Percentiles rank a stretch among this genome's conserved stretches.
Evolutionary conservation across 2,113 vertebrate genomes (phyloP).

Genomic region (Pseudolaguvia tuberculata): DNA sequence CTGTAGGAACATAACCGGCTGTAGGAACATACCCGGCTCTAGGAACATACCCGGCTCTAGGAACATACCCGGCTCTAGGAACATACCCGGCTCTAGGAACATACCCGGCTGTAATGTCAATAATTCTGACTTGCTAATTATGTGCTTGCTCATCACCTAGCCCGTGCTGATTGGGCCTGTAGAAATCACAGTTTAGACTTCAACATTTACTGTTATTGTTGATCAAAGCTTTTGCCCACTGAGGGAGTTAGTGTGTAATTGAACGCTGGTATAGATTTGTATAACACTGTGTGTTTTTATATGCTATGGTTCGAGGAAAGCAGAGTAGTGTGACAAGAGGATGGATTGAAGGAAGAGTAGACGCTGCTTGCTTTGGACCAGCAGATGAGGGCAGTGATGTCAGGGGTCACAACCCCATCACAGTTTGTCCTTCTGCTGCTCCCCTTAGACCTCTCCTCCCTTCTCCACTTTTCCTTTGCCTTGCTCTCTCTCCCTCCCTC

Average conservation of each 20-base stretch:
- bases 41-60: too few relatives aligned
- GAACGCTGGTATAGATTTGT: not conserved
- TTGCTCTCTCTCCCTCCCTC: not conserved
- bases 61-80: too few relatives aligned
- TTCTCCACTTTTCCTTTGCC: constrained; percentile 24
- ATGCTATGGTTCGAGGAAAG: not conserved
- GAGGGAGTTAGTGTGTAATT: not conserved
- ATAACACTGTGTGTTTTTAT: not conserved
- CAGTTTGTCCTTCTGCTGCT: constrained; percentile 35
- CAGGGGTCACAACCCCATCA: constrained; percentile 52
- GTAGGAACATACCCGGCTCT: too few relatives aligned
- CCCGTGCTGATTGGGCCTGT: not conserved
- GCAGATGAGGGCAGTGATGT: constrained; percentile 48
- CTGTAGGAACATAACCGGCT: too few relatives aligned
- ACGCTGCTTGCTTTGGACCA: constrained; percentile 32
- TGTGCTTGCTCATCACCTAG: not conserved
- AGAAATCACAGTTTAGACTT: not conserved
- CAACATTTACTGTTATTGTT: not conserved
- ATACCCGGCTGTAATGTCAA: not conserved
- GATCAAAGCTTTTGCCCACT: not conserved
- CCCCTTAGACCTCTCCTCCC: constrained; percentile 39
- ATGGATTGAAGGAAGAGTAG: not conserved
- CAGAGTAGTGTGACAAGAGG: not conserved
- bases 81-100: not conserved
- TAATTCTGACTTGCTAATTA: not conserved